Evolutionary conservation across 2,888 invertebrate species (phyloP).

Genomic region (Metacarcinus magister): DNA sequence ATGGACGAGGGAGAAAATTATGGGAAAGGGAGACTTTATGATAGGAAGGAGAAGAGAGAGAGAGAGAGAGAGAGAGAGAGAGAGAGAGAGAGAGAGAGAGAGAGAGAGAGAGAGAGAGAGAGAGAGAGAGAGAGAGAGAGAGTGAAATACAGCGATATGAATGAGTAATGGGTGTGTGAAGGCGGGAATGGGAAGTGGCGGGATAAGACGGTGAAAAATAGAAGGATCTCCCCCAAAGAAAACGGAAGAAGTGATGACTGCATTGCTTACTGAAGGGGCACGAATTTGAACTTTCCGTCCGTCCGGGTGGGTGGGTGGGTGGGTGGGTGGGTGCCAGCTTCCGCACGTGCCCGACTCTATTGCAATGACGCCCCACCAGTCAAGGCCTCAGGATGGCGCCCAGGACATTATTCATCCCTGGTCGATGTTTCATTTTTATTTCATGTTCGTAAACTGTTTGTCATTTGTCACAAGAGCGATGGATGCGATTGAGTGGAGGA

Average conservation of each 20-base stretch:
- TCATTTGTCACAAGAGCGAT: too few relatives aligned
- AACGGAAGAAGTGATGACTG: neutral
- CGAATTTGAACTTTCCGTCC: neutral
- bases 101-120: neutral
- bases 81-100: slow-evolving; percentile 18
- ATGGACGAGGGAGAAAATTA: neutral
- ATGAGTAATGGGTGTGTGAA: neutral
- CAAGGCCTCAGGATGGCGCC: neutral
- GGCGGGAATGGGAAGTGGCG: neutral
- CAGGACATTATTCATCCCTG: neutral
- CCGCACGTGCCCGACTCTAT: neutral
- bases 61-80: neutral
- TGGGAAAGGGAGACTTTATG: too few relatives aligned
- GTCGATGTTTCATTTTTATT: too few relatives aligned
- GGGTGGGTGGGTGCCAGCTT: too few relatives aligned
- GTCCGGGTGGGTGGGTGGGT: too few relatives aligned
- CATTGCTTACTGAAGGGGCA: neutral
- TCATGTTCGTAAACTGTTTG: too few relatives aligned
- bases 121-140: neutral
- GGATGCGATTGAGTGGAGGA: too few relatives aligned
- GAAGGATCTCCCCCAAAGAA: neutral
- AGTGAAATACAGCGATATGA: neutral
- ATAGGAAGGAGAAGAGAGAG: neutral
- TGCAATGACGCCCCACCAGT: neutral
- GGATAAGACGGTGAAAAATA: neutral